These are phyloP conservation scores for Hucho hucho DNA, from an alignment of 2,113 vertebrate genomes.

Conservation along the genomic window DNA sequence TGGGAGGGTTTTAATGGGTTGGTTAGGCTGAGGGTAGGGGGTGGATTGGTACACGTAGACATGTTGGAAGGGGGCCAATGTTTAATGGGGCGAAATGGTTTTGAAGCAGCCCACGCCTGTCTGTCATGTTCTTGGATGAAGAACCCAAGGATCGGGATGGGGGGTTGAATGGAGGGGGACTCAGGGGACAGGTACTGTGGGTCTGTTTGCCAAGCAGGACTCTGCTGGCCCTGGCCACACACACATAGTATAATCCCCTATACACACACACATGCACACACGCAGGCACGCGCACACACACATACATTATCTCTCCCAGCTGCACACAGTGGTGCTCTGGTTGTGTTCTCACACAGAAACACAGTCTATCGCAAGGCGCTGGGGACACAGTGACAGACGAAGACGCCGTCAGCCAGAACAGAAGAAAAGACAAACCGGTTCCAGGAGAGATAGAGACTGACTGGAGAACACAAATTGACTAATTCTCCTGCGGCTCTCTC, in stretches of 20 bases:
- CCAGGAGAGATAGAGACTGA: constrained; percentile 14
- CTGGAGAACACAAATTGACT: constrained; percentile 39
- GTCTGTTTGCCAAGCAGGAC: neutral
- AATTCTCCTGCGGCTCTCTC: constrained; percentile 17
- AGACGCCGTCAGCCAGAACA: constrained; percentile 26
- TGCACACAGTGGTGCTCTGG: neutral
- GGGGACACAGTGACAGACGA: constrained; percentile 16
- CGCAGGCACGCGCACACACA: constrained; percentile 9
- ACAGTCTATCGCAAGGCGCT: constrained; percentile 4
- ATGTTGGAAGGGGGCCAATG: neutral
- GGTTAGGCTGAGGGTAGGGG: too few species aligned
- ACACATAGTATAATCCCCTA: neutral
- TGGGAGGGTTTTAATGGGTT: too few species aligned
- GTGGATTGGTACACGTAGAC: neutral
- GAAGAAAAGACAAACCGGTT: constrained; percentile 23
- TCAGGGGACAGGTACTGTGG: neutral
- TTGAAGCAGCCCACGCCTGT: neutral
- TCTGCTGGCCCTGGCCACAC: neutral
- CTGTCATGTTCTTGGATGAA: neutral
- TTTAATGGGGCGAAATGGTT: neutral
- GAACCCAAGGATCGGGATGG: neutral
- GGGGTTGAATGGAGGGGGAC: neutral
- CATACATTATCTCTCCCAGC: constrained; percentile 6
- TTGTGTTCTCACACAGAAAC: constrained; percentile 10
- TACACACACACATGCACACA: neutral